Base-by-base conservation (phyloP, 2,888 invertebrate species). In the Eucriotettix oculatus region DNA sequence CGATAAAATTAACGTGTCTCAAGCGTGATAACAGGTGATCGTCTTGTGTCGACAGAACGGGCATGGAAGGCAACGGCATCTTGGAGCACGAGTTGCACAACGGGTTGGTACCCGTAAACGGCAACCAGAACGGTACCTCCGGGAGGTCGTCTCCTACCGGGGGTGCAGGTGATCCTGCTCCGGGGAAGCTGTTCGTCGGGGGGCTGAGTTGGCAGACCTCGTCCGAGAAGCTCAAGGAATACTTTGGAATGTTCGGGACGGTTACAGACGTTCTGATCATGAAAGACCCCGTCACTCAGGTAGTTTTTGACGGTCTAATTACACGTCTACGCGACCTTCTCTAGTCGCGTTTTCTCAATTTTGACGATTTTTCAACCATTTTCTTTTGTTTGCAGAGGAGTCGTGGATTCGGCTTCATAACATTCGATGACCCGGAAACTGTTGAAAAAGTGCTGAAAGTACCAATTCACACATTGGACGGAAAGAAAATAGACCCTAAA, bases 281-380 rank as follows among this genome's bases (percentile, higher is more conserved):
- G 92, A 92, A 92, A 78, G 92, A 93, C 74, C 92, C 92, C 1
- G 87, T 91, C 52, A 92, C 92, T 65, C 91, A 91, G 88, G 92
- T 92, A 77, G 76, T 75, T 68, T 16, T 40, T 42, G 3, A 2
- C 9, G 1, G 12, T 5, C 48, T 29, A 5, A 5, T 7, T 29
- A 29, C 2, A 29, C 3, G 29, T 29, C 2, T 2, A 29, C 29
- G 29, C 3, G 3, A 29, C 29, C 29, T 29, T n/a, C n/a, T n/a
- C n/a, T n/a, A n/a, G 29, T 29, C 29, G 2, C 3, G 29, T 5
- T 29, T 29, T 29, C 29, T 2, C 29, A 2, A 29, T 5, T 29
- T 29, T 29, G 7, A 29, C 29, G 3, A 29, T 29, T 29, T 29
- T 29, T 29, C 29, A 29, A 29, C 29, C 29, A 29, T 29, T 29